These are phyloP conservation scores for Sternarchorhynchus goeldii DNA, from an alignment of 2,797 vertebrate species.

Conservation along the genomic window DNA sequence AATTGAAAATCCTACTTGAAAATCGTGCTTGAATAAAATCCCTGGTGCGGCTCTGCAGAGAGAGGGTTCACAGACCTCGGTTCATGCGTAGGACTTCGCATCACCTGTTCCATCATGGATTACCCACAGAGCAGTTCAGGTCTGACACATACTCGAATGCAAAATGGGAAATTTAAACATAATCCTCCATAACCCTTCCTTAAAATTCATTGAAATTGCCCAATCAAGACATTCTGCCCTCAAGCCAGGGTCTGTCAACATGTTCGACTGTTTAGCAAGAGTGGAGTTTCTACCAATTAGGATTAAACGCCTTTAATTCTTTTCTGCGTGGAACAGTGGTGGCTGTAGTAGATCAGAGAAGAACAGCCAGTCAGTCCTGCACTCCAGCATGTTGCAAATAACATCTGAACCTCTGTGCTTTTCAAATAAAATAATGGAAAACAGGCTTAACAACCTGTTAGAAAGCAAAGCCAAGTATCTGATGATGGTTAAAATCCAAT, in stretches of 20 bases:
- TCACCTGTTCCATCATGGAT: slow-evolving; percentile 40
- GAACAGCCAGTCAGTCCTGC: background rate
- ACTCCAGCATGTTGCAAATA: background rate
- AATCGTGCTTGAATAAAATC: slow-evolving; percentile 26
- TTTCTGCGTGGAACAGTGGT: slow-evolving; percentile 2
- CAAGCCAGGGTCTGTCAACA: slow-evolving; percentile 39
- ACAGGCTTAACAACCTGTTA: slow-evolving; percentile 1
- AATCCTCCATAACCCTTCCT: slow-evolving; percentile 41
- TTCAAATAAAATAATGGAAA: slow-evolving; percentile 10
- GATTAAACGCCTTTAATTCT: slow-evolving; percentile 27
- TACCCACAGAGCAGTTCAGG: slow-evolving; percentile 12
- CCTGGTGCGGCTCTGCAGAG: slow-evolving; percentile 25
- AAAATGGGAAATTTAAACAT: slow-evolving; percentile 22
- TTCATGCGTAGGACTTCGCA: slow-evolving; percentile 38
- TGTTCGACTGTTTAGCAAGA: slow-evolving; percentile 19
- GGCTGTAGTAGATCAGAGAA: background rate
- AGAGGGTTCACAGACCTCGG: slow-evolving; percentile 14
- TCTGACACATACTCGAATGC: slow-evolving; percentile 14
- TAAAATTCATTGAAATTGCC: slow-evolving; percentile 51
- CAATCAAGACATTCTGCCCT: slow-evolving; percentile 35
- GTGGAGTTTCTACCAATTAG: slow-evolving; percentile 34
- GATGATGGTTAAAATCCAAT: slow-evolving; percentile 61
- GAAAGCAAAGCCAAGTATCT: slow-evolving; percentile 31
- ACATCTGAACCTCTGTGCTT: background rate
- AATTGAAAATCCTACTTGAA: slow-evolving; percentile 22